Base-by-base conservation (phyloP, 1,140 invertebrate species). In the Ptiloglossa arizonensis region DNA sequence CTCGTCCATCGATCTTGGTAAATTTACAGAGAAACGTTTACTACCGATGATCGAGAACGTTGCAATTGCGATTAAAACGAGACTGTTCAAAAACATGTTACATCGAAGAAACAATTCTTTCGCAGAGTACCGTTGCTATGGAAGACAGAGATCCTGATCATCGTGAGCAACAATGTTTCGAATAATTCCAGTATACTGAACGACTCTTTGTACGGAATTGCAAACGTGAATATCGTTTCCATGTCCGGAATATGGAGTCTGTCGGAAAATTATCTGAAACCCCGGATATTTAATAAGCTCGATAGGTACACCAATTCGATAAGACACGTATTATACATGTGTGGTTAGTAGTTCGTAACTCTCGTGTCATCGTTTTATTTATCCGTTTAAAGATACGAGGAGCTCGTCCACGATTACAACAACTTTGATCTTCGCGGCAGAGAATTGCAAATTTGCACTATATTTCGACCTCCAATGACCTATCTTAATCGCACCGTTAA, bases 201-300 rank as follows among this genome's bases (percentile, higher is more conserved):
- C 57, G 82, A 56, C 4, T 83, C 82, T 0, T 38, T 87, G 1
- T 92, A 90, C 50, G 59, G 66, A 52, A 81, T 87, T 64, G 79
- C 89, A 15, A 82, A 88, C n/a, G 85, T 87, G 2, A 90, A 89
- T 76, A 57, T 91, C 0, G 32, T 83, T 0, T 84, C 88, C 1
- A 52, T 32, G 57, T 87, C 87, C 0, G 87, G 85, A 15, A 80
- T 84, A 2, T 92, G 89, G 87, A 86, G 48, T 4, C 67, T 92
- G 4, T 88, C 90, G 0, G 80, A 87, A 48, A 89, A 88, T 60
- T 90, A 81, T 59, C 67, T 91, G 5, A 27, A 73, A 3, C 79
- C 89, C 0, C 75, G 90, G 67, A 27, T 38, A 17, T 91, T 91
- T 46, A 35, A 35, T 15, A 87, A 83, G 54, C 44, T 90, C 8